Evolutionary conservation across 1,140 invertebrate species (phyloP).

Genomic region (Brachionus angularis): DNA sequence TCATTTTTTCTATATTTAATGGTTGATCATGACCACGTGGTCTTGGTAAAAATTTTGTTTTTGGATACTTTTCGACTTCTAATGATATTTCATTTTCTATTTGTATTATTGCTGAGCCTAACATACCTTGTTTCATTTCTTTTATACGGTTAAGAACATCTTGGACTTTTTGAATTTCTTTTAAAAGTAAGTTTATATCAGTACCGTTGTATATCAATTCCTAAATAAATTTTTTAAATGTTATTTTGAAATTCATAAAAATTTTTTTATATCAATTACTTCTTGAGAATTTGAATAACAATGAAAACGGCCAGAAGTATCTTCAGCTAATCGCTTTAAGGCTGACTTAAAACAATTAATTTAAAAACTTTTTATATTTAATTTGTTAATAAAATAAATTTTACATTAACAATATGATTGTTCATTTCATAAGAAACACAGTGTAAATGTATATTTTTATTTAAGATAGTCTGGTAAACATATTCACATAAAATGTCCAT

Average conservation of each 20-base stretch:
- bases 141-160: constrained; percentile 79
- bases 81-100: constrained; percentile 57
- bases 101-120: constrained; percentile 56
- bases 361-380: not conserved
- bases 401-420: constrained; percentile 55
- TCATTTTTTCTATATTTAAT: constrained; percentile 52
- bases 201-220: constrained; percentile 57
- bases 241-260: too few species aligned
- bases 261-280: not conserved
- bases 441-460: constrained; percentile 50
- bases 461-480: constrained; percentile 54
- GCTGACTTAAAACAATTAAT: constrained; percentile 47
- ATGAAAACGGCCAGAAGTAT: constrained; percentile 54
- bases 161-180: constrained; percentile 56
- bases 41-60: constrained; percentile 55
- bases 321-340: constrained; percentile 53
- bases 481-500: constrained; percentile 56
- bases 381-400: not conserved
- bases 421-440: constrained; percentile 57
- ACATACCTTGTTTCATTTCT: constrained; percentile 61
- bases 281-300: constrained; percentile 56
- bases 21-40: constrained; percentile 57
- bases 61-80: constrained; percentile 56
- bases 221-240: constrained; percentile 45
- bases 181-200: constrained; percentile 55